Evolutionary conservation across 30 jellyfish, hydroid and myxozoan genomes (phyloP), one percentile per base, ranked within the genome.

Genomic region (Rhopilema esculentum): DNA sequence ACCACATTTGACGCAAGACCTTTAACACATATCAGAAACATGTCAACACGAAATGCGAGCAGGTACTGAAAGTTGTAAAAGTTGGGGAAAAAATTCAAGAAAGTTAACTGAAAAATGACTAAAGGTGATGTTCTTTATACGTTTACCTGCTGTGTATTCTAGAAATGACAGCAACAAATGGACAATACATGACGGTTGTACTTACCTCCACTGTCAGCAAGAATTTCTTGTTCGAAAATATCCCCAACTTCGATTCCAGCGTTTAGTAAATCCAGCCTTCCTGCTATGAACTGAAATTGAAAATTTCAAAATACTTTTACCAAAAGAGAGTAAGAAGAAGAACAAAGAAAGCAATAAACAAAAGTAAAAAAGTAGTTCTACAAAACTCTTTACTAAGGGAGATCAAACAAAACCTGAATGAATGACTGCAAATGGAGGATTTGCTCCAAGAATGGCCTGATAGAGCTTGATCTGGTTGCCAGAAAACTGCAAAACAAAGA

Each of bases 361-460:
- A 23, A 18, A 72, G 30, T 27, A 22, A 66, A 66, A 20, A 8
- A 0, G 22, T 21, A 22, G 31, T 18, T 16, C 27, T 9, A 22
- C 15, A 21, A 66, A 1, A 66, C 0, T 30, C 31, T 20, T 16
- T 2, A 32, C 16, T 19, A 18, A 49, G 19, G 26, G 33, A 8
- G 64, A 20, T 16, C 27, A 20, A 16, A 21, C 85, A 28, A 27
- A n/a, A 94, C 98, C 97, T 94, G 98, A 79, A 84, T 88, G 72
- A 94, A 94, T 21, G 97, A 94, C 95, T 94, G 98, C 86, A 89
- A 57, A 23, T 84, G 89, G 23, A 94, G 84, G 57, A 94, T 89
- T 16, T 84, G 93, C 72, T 89, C 98, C n/a, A 94, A 74, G 80
- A 94, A 94, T 16, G 87, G 86, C 52, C 93, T 66, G 64, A 89